Evolutionary conservation across 1,140 invertebrate species (phyloP).

Genomic region (Armadillidium nasatum): DNA sequence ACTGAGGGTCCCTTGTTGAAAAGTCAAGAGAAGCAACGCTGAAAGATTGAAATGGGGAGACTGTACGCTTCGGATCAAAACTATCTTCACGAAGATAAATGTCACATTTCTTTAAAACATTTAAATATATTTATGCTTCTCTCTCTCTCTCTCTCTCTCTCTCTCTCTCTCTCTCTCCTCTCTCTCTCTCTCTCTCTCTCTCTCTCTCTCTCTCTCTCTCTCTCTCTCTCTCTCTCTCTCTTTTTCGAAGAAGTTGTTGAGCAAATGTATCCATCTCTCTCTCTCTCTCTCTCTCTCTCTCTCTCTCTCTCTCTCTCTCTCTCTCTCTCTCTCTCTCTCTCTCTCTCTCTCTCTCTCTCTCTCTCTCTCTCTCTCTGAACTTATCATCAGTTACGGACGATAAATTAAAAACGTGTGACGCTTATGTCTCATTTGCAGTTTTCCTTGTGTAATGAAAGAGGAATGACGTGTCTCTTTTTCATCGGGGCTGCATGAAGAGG

Average conservation of each 20-base stretch:
- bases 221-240: too few species aligned
- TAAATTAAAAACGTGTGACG: background rate
- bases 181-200: too few species aligned
- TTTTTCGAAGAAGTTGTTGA: background rate
- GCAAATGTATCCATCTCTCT: background rate
- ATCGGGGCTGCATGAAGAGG: too few species aligned
- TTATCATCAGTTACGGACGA: background rate
- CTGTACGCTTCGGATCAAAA: background rate
- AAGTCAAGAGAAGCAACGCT: background rate
- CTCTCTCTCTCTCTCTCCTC: background rate
- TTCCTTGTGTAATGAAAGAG: too few species aligned
- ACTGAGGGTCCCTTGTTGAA: conserved; percentile 7
- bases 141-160: background rate
- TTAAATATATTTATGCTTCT: background rate
- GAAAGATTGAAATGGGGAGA: background rate
- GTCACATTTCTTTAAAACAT: background rate
- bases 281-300: background rate
- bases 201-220: too few species aligned
- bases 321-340: too few species aligned
- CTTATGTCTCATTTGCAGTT: conserved; percentile 1
- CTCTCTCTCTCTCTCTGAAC: background rate
- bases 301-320: too few species aligned
- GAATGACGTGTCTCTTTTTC: too few species aligned
- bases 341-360: too few species aligned
- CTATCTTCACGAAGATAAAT: conserved; percentile 4